phyloP scores from a whole-genome alignment of 2,797 vertebrate species.

The Ficedula albicollis region DNA sequence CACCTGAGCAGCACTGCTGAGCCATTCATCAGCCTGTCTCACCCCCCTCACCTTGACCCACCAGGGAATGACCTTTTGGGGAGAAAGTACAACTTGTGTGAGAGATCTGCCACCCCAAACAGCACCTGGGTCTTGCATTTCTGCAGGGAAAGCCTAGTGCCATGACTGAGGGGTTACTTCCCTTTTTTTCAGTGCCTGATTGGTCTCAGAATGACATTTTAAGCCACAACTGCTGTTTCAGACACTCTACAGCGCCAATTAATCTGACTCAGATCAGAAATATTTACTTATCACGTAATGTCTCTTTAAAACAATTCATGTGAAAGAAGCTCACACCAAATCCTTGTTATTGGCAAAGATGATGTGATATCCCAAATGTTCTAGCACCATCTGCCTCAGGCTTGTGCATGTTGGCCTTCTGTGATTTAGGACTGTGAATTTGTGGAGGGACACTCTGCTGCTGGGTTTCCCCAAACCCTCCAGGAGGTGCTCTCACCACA shows the following conservation, averaged over 20 bases:
- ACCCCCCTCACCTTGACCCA: background rate
- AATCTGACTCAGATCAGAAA: background rate
- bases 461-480: no score
- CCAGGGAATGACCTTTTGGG: background rate
- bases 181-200: background rate
- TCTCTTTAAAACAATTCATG: background rate
- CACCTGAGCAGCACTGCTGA: background rate
- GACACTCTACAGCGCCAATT: background rate
- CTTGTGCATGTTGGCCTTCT: no score
- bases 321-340: background rate
- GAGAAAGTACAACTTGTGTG: background rate
- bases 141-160: background rate
- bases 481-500: no score
- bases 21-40: background rate
- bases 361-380: background rate
- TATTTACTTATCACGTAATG: background rate
- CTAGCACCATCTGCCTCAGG: background rate
- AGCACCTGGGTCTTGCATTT: background rate
- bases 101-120: background rate
- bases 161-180: background rate
- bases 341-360: background rate
- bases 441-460: no score
- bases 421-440: no score
- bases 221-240: background rate
- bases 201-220: background rate